A percentile compares a stretch with the other conserved stretches of the same genome.
Evolutionary conservation across 2,113 vertebrate genomes (phyloP).

Genomic region (Acrocephalus arundinaceus): DNA sequence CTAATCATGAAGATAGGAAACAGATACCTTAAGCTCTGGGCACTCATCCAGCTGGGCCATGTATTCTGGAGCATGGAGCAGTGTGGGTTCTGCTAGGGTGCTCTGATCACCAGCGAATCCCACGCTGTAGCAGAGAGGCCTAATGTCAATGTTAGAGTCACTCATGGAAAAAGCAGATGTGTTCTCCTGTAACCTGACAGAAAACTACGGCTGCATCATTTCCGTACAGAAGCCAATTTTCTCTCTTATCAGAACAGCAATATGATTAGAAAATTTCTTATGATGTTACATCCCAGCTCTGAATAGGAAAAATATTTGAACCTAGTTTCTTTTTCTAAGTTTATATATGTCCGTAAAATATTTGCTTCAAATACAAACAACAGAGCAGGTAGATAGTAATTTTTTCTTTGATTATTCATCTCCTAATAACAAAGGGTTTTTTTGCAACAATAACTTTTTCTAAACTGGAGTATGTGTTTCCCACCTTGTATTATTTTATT

Average conservation of each 20-base stretch:
- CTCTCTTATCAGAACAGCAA: neutral
- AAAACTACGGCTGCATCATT: neutral
- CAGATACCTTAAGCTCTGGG: slow-evolving; percentile 1
- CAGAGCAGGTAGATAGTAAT: neutral
- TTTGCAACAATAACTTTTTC: neutral
- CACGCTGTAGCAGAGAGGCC: neutral
- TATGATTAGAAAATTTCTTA: neutral
- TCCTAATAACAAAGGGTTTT: neutral
- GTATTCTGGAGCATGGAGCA: neutral
- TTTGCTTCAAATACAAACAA: neutral
- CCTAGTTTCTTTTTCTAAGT: neutral
- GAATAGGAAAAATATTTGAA: neutral
- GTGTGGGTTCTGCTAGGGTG: neutral
- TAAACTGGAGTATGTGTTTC: neutral
- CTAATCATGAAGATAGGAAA: slow-evolving; percentile 34
- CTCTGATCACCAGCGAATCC: neutral
- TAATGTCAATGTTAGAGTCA: neutral
- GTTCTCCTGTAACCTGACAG: neutral
- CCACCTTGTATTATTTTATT: neutral
- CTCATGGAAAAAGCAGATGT: neutral
- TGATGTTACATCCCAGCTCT: neutral
- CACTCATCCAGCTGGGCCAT: neutral
- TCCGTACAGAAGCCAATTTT: neutral
- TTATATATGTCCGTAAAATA: neutral
- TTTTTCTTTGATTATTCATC: neutral